Percentiles rank a stretch among this genome's conserved stretches.
phyloP scores from a whole-genome alignment of 1,140 invertebrate species.

The Adelges cooleyi region DNA sequence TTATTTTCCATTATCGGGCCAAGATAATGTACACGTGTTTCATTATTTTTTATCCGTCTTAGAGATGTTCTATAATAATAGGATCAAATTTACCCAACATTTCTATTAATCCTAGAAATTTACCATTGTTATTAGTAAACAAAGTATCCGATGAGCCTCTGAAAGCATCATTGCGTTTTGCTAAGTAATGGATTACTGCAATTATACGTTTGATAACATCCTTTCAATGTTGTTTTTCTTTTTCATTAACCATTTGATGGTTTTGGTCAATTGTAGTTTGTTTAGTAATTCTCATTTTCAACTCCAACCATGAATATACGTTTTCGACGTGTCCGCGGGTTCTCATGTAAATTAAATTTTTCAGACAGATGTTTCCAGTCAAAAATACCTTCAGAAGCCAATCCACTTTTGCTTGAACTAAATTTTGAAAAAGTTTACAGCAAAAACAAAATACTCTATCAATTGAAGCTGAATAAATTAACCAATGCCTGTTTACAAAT shows the following conservation, averaged over 20 bases:
- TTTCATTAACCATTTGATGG: neutral
- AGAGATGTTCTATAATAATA: neutral
- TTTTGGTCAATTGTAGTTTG: no score
- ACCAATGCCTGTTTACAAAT: neutral
- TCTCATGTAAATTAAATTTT: neutral
- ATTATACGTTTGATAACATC: neutral
- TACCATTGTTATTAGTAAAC: neutral
- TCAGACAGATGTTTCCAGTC: neutral
- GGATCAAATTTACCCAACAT: neutral
- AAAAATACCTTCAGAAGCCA: neutral
- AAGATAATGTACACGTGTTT: neutral
- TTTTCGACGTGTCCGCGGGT: neutral
- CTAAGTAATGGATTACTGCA: neutral
- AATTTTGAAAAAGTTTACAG: neutral
- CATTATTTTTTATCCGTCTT: neutral
- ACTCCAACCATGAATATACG: no score
- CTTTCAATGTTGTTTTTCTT: neutral
- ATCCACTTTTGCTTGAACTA: neutral
- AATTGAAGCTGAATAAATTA: neutral
- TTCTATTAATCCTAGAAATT: neutral
- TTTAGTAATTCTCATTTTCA: no score
- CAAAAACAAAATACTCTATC: conserved; percentile 1
- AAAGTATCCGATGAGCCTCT: neutral
- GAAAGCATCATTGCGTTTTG: neutral
- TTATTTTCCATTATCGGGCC: neutral